Percentiles rank a stretch among this genome's conserved stretches.
Evolutionary conservation across 2,888 invertebrate species (phyloP).

Genomic region (Drosophila mercatorum): DNA sequence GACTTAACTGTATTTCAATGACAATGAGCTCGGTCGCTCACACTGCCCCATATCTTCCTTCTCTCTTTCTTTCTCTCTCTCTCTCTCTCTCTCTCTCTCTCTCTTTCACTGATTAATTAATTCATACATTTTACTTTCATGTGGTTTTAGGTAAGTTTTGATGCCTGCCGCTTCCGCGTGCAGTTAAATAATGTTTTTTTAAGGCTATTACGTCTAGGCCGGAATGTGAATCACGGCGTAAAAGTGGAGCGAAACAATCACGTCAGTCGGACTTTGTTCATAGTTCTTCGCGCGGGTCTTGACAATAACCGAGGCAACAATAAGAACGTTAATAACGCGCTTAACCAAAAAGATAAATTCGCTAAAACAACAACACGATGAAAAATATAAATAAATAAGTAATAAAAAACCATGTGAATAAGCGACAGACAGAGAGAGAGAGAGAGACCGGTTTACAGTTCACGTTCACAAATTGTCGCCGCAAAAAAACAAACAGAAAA

Average conservation of each 20-base stretch:
- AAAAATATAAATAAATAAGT: slow-evolving; percentile 45
- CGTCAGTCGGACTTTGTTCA: slow-evolving; percentile 7
- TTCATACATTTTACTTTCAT: slow-evolving; percentile 28
- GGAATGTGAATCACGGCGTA: slow-evolving; percentile 19
- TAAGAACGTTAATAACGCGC: slow-evolving; percentile 35
- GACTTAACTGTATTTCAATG: slow-evolving; percentile 74
- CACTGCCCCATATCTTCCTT: not conserved
- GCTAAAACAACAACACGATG: slow-evolving; percentile 1
- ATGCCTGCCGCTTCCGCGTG: slow-evolving; percentile 33
- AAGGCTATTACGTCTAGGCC: slow-evolving; percentile 38
- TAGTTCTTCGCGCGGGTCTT: slow-evolving; percentile 13
- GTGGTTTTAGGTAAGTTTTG: slow-evolving; percentile 34
- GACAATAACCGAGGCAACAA: slow-evolving; percentile 28
- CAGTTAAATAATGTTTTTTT: slow-evolving; percentile 26
- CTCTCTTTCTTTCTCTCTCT: slow-evolving; percentile 25
- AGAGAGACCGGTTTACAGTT: slow-evolving; percentile 51
- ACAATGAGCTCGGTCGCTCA: slow-evolving; percentile 62
- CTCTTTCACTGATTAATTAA: slow-evolving; percentile 27
- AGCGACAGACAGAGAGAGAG: slow-evolving; percentile 9
- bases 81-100: slow-evolving; percentile 20
- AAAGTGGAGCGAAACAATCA: slow-evolving; percentile 5
- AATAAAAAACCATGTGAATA: slow-evolving; percentile 49
- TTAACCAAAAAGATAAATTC: slow-evolving; percentile 6
- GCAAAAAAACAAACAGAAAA: slow-evolving; percentile 36
- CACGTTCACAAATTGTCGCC: slow-evolving; percentile 62